Conservation (phyloP, 2,888 invertebrate genomes). For the Allophyes oxyacanthae region DNA sequence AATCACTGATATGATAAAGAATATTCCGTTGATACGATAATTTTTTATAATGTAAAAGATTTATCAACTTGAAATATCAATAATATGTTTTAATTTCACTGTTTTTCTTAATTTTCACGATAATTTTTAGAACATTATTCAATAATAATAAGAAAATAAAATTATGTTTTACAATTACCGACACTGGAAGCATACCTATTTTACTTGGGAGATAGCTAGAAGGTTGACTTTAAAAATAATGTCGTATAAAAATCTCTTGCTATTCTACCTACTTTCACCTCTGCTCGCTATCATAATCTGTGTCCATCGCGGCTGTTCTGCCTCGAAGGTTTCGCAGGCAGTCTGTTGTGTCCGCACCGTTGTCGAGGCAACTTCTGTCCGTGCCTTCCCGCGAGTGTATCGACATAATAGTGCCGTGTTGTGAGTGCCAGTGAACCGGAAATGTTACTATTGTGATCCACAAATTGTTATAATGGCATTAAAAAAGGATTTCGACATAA, state of each 20-base stretch:
- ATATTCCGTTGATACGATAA: too few species aligned
- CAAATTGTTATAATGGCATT: slow-evolving; percentile 79
- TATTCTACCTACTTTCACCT: slow-evolving; percentile 49
- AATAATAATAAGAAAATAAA: too few species aligned
- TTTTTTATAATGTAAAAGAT: too few species aligned
- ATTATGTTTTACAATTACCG: too few species aligned
- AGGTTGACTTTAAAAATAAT: too few species aligned
- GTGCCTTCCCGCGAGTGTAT: slow-evolving; percentile 64
- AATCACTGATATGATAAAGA: not conserved
- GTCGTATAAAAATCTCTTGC: not conserved
- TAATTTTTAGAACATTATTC: too few species aligned
- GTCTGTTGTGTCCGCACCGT: slow-evolving; percentile 84
- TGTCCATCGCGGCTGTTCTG: slow-evolving; percentile 70
- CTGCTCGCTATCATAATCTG: slow-evolving; percentile 65
- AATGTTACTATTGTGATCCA: slow-evolving; percentile 76
- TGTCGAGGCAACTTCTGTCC: slow-evolving; percentile 78
- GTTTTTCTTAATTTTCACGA: too few species aligned
- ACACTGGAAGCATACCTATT: too few species aligned
- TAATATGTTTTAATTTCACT: too few species aligned
- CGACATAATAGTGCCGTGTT: slow-evolving; percentile 66
- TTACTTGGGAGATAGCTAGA: too few species aligned
- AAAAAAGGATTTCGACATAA: slow-evolving; percentile 84
- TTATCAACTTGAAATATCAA: too few species aligned
- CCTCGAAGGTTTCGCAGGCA: slow-evolving; percentile 69
- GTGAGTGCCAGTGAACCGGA: slow-evolving; percentile 79